Base-by-base conservation (phyloP, 1,140 invertebrate genomes). In the Ephestia elutella region DNA sequence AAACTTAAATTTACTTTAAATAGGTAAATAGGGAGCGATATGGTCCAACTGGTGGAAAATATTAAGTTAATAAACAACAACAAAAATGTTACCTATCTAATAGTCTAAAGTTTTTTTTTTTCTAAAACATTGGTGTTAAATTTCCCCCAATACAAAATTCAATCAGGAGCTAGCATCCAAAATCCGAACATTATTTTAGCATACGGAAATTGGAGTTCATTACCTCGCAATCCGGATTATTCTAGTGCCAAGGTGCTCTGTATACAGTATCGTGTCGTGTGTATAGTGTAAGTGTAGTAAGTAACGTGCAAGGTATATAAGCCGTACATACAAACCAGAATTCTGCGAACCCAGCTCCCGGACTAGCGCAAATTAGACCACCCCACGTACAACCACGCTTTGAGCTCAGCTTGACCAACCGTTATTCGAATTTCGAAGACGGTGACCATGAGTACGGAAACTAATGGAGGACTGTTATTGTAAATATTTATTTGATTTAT, bases 371-470 rank as follows among this genome's bases (percentile, higher is more conserved):
- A 82, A 82, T 84, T 84, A 82, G 79, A 82, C 62, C 73, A 68
- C 68, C 66, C 73, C 75, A 74, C 78, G 76, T 75, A 71, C 75
- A 70, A 63, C 75, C 71, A 66, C 69, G 80, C 82, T 85, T 82
- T 79, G 80, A 82, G 73, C 74, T 73, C 75, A 72, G 82, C 80
- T 83, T 83, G 82, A 85, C 80, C 80, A 80, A 85, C 75, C 82
- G 82, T 82, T 85, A 83, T 83, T 79, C 77, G 75, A 71, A 81
- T 79, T 78, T 81, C 73, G 70, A 84, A 75, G 78, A 82, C 77
- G 78, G 80, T 44, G 13, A 15, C 38, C 0, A 10, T n/a, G 38
- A 72, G 76, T 69, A 66, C 65, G 69, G 38, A n/a, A 44, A 5
- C 5, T 3, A 15, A 44, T 44, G 38, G 38, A 44, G 38, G 13